phyloP scores from a whole-genome alignment of 2,113 vertebrate species.

The Peromyscus californicus region DNA sequence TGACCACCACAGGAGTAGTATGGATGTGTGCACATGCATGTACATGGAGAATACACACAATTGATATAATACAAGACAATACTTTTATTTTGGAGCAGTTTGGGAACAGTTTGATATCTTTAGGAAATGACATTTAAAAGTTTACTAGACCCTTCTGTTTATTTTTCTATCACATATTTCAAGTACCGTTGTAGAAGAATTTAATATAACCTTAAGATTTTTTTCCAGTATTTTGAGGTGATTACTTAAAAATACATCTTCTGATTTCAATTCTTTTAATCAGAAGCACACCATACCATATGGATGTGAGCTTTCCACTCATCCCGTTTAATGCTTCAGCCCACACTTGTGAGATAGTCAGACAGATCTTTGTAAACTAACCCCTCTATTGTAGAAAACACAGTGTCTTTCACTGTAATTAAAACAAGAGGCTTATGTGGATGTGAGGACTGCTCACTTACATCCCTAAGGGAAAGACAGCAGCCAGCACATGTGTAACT shows the following conservation, averaged over 20 bases:
- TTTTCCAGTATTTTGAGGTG: background rate
- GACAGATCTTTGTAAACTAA: conserved; percentile 59
- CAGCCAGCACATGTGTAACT: conserved; percentile 12
- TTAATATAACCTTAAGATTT: conserved; percentile 11
- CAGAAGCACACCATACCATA: conserved; percentile 32
- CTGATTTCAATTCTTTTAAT: background rate
- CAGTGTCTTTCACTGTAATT: conserved; percentile 56
- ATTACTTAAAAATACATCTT: conserved; percentile 42
- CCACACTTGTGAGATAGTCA: background rate
- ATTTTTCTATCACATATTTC: conserved; percentile 59
- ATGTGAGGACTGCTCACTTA: conserved; percentile 22
- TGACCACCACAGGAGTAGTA: no score
- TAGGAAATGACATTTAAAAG: background rate
- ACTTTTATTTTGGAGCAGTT: background rate
- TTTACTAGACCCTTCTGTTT: background rate
- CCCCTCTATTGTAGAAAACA: conserved; percentile 37
- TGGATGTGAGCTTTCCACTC: conserved; percentile 32
- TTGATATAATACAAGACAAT: background rate
- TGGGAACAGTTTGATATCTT: background rate
- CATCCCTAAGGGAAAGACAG: conserved; percentile 58
- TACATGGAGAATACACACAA: no score
- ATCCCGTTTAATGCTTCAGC: conserved; percentile 60
- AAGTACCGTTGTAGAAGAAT: conserved; percentile 37
- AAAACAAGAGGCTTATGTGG: conserved; percentile 65
- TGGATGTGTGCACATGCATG: background rate